Conservation (phyloP, 2,888 invertebrate species). For the Oligia fasciuncula region DNA sequence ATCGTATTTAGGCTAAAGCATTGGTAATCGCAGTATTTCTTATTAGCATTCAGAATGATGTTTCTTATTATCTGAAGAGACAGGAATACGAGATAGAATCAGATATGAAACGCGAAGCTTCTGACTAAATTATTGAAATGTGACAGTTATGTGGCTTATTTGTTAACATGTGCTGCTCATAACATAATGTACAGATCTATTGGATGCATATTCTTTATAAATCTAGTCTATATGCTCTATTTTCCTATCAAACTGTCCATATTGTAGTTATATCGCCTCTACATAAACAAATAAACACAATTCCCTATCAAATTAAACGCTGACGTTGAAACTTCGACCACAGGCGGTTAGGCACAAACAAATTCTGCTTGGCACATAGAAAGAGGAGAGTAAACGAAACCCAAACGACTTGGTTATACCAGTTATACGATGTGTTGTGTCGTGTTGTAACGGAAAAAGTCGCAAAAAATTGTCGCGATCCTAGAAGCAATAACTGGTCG, state of each 20-base stretch:
- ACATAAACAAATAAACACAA: slow-evolving; percentile 4
- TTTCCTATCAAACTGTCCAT: not conserved
- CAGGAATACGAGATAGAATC: not conserved
- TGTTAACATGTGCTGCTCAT: not conserved
- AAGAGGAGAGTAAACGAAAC: slow-evolving; percentile 38
- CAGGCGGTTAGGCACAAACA: slow-evolving; percentile 11
- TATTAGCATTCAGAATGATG: not conserved
- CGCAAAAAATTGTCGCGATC: slow-evolving; percentile 63
- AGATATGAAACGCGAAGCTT: not conserved
- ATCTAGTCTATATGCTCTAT: not conserved
- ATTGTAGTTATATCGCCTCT: not conserved
- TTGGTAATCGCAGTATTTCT: not conserved
- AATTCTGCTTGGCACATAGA: slow-evolving; percentile 37
- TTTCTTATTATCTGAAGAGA: not conserved
- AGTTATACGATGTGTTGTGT: slow-evolving; percentile 54
- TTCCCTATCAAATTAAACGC: slow-evolving; percentile 18
- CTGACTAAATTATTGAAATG: not conserved
- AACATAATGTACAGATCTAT: not conserved
- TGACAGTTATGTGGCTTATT: not conserved
- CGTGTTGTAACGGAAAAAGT: slow-evolving; percentile 57
- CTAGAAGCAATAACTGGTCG: slow-evolving; percentile 69
- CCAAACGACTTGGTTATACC: slow-evolving; percentile 54
- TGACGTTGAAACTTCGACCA: slow-evolving; percentile 11
- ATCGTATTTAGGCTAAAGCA: not conserved
- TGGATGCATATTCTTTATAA: not conserved